Evolutionary conservation across 2,113 vertebrate genomes (phyloP).

Genomic region (Otis tarda): DNA sequence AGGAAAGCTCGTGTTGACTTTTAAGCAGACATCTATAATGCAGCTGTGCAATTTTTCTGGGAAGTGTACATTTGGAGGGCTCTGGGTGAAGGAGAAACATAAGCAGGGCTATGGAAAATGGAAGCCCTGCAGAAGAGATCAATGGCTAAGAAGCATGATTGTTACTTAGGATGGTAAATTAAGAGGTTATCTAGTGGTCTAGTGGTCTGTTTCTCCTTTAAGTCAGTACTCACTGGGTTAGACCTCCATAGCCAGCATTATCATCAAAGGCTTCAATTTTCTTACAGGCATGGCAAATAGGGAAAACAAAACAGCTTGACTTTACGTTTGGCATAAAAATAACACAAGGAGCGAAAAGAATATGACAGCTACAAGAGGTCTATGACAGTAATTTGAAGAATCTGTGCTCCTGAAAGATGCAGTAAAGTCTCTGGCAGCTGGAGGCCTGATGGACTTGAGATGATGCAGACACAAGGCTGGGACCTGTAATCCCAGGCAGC

Average conservation of each 20-base stretch:
- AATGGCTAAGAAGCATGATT: neutral
- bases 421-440: slow-evolving; percentile 51
- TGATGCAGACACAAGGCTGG: slow-evolving; percentile 54
- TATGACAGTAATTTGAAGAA: slow-evolving; percentile 49
- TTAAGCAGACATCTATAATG: neutral
- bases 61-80: rapidly evolving
- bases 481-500: slow-evolving; percentile 61
- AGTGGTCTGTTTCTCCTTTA: neutral
- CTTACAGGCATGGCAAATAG: neutral
- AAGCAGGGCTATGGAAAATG: neutral
- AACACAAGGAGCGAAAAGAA: neutral
- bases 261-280: neutral
- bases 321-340: slow-evolving; percentile 25
- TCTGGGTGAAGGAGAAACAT: neutral
- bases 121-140: neutral
- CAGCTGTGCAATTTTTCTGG: neutral
- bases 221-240: neutral
- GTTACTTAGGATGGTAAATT: neutral
- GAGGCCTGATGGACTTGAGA: neutral
- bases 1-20: neutral
- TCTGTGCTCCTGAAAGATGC: slow-evolving; percentile 14
- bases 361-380: slow-evolving; percentile 14
- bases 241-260: neutral
- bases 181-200: neutral
- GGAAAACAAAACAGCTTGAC: neutral